Evolutionary conservation across 2,888 invertebrate species (phyloP).

Genomic region (Aromia moschata): DNA sequence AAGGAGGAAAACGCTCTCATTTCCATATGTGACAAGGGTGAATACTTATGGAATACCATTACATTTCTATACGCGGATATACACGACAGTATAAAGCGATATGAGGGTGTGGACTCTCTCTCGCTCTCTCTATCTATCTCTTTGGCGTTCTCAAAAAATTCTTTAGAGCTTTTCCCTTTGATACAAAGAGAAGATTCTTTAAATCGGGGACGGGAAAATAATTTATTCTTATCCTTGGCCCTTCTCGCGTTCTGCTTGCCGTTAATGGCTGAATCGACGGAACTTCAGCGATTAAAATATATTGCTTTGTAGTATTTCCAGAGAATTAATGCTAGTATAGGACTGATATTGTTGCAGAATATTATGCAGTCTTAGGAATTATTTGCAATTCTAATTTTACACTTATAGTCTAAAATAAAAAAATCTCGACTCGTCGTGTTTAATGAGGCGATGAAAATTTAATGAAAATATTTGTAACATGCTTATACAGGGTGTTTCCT

Average conservation of each 20-base stretch:
- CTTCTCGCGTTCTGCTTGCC: background rate
- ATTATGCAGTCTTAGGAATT: too few species aligned
- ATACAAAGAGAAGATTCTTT: slow-evolving; percentile 6
- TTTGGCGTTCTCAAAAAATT: slow-evolving; percentile 26
- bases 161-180: slow-evolving; percentile 8
- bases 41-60: slow-evolving; percentile 51
- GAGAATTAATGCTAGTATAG: too few species aligned
- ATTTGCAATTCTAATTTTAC: too few species aligned
- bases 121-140: slow-evolving; percentile 20
- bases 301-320: too few species aligned
- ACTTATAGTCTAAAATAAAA: too few species aligned
- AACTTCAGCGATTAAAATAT: too few species aligned
- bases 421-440: too few species aligned
- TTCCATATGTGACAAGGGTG: slow-evolving; percentile 53
- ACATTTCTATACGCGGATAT: slow-evolving; percentile 37
- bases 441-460: too few species aligned
- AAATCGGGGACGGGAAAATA: slow-evolving; percentile 5
- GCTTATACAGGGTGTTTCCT: too few species aligned
- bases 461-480: too few species aligned
- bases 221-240: background rate
- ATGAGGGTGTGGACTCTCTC: slow-evolving; percentile 15
- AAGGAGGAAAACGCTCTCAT: slow-evolving; percentile 38
- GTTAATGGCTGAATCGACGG: too few species aligned
- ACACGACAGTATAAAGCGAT: slow-evolving; percentile 30
- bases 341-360: too few species aligned